phyloP scores from a whole-genome alignment of 2,797 vertebrate genomes.

The Anniella stebbinsi region DNA sequence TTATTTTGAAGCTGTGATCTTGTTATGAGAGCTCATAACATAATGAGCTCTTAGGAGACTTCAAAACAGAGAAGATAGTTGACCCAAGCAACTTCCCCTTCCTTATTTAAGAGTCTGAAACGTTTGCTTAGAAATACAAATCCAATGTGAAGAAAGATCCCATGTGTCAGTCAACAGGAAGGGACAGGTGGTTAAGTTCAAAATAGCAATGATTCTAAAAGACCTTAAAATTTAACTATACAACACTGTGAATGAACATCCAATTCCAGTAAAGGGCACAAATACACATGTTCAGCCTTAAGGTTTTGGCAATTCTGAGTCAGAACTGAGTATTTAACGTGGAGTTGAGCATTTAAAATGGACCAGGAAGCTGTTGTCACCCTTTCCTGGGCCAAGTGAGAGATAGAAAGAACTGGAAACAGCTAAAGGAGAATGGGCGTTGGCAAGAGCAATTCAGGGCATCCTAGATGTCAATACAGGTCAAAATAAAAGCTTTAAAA shows the following conservation, averaged over 20 bases:
- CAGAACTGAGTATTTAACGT: neutral
- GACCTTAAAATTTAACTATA: neutral
- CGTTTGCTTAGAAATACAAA: neutral
- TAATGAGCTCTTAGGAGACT: neutral
- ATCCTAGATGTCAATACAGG: neutral
- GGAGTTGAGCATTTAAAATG: neutral
- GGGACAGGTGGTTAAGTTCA: neutral
- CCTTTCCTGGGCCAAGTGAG: neutral
- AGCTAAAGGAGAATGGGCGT: neutral
- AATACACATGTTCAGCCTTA: neutral
- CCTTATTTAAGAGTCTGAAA: conserved; percentile 32
- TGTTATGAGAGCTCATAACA: neutral
- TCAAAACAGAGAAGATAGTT: conserved; percentile 12
- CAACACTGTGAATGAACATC: neutral
- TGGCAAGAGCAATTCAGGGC: neutral
- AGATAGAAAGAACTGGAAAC: neutral
- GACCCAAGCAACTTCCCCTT: conserved; percentile 29
- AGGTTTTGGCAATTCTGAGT: neutral
- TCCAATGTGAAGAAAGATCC: neutral
- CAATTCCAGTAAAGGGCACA: neutral
- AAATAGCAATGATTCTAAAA: neutral
- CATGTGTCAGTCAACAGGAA: conserved; percentile 17
- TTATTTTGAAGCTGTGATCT: conserved; percentile 8
- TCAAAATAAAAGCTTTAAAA: neutral
- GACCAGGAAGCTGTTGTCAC: neutral